These are phyloP conservation scores for Pseudoatta argentina DNA, from an alignment of 1,140 invertebrate species.

Conservation along the genomic window DNA sequence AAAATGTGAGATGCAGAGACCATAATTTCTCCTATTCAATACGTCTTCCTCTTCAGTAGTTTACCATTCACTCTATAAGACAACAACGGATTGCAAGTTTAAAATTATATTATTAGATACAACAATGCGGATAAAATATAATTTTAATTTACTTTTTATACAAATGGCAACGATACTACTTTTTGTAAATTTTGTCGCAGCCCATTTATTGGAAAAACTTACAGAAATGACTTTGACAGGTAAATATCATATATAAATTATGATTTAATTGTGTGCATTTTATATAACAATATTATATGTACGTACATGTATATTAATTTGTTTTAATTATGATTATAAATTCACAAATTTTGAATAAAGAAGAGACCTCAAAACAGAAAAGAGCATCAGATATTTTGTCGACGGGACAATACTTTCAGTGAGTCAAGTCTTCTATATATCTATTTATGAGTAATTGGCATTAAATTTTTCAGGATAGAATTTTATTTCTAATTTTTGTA, in stretches of 20 bases:
- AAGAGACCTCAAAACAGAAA: constrained; percentile 4
- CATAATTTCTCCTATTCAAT: constrained; percentile 32
- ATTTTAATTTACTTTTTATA: constrained; percentile 6
- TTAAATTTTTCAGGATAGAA: neutral
- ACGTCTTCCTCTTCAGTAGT: neutral
- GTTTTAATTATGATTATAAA: constrained; percentile 16
- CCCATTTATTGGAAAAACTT: constrained; percentile 36
- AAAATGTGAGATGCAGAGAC: neutral
- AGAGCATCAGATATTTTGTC: constrained; percentile 24
- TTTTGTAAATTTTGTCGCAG: neutral
- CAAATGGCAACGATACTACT: constrained; percentile 19
- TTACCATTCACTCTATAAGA: neutral
- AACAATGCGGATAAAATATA: constrained; percentile 24
- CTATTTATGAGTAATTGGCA: neutral
- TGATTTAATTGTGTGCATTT: neutral
- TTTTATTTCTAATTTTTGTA: neutral
- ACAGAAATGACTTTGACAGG: constrained; percentile 9
- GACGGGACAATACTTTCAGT: constrained; percentile 51
- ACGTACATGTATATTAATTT: neutral
- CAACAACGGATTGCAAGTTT: neutral
- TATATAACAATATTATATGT: neutral
- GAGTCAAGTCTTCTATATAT: neutral
- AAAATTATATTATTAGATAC: neutral
- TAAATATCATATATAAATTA: neutral
- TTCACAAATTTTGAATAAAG: constrained; percentile 9